These are phyloP conservation scores for Chrysotoxum bicinctum DNA, from an alignment of 2,888 invertebrate species.

Conservation along the genomic window DNA sequence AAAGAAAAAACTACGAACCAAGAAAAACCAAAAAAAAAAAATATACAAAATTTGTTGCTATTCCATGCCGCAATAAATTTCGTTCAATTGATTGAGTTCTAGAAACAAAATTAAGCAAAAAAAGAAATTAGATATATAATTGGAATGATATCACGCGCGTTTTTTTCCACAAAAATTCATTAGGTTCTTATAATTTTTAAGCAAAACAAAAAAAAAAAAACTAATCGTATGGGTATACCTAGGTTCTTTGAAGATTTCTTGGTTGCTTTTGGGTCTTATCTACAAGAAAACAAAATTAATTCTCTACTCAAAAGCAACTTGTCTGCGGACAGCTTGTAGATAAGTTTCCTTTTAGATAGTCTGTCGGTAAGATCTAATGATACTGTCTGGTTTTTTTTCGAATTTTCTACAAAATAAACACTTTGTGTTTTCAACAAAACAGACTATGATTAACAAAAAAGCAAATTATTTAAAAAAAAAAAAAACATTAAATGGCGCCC, in stretches of 20 bases:
- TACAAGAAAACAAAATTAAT: background rate
- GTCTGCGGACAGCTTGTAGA: background rate
- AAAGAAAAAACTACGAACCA: background rate
- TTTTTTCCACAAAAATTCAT: slow-evolving; percentile 36
- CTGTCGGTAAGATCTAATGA: background rate
- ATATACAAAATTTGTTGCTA: slow-evolving; percentile 68
- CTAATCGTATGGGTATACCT: background rate
- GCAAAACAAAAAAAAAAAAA: background rate
- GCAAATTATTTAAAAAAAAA: background rate
- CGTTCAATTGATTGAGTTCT: slow-evolving; percentile 11
- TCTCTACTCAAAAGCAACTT: slow-evolving; percentile 48
- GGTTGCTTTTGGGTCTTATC: background rate
- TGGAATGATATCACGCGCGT: slow-evolving; percentile 36
- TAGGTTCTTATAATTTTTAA: slow-evolving; percentile 6
- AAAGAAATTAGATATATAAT: background rate
- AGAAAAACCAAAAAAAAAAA: background rate
- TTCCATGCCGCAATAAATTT: slow-evolving; percentile 74
- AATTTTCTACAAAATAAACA: slow-evolving; percentile 10
- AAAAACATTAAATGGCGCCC: slow-evolving; percentile 4
- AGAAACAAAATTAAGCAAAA: background rate
- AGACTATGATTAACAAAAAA: background rate
- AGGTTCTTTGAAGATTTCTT: background rate
- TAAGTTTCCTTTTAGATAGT: background rate
- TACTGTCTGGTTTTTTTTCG: background rate
- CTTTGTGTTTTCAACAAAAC: background rate